Conservation (phyloP, 1,140 invertebrate genomes). For the Eulimnadia texana region DNA sequence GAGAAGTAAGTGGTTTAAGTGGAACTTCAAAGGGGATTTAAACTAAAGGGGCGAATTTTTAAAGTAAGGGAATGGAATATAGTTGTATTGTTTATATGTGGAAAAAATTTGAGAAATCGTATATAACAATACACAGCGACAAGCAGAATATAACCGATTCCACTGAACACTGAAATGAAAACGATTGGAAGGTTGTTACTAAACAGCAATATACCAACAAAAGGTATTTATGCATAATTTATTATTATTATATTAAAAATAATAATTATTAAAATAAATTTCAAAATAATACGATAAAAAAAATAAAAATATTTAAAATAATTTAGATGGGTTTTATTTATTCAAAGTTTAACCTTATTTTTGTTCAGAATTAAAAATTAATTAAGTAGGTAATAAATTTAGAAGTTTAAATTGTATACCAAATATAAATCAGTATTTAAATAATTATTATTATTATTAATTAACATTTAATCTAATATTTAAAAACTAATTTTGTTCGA, state of each 20-base stretch:
- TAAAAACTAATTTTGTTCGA: conserved; percentile 90
- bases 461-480: conserved; percentile 31
- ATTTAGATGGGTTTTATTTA: conserved; percentile 1
- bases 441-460: not conserved
- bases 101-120: no score
- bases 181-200: no score
- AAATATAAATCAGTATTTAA: conserved; percentile 10
- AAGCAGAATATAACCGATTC: no score
- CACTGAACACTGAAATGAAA: no score
- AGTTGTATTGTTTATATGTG: no score
- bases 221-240: not conserved
- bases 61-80: no score
- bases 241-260: not conserved
- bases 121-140: no score
- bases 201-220: conserved; percentile 67
- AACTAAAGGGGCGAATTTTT: no score
- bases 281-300: not conserved
- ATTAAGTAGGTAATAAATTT: not conserved
- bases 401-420: not conserved
- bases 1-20: no score
- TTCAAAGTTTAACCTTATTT: not conserved
- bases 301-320: not conserved
- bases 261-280: not conserved
- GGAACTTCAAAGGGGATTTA: no score
- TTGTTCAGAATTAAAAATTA: not conserved